Conservation (phyloP, 2,797 vertebrate species). For the Phrynocephalus vlangalii region DNA sequence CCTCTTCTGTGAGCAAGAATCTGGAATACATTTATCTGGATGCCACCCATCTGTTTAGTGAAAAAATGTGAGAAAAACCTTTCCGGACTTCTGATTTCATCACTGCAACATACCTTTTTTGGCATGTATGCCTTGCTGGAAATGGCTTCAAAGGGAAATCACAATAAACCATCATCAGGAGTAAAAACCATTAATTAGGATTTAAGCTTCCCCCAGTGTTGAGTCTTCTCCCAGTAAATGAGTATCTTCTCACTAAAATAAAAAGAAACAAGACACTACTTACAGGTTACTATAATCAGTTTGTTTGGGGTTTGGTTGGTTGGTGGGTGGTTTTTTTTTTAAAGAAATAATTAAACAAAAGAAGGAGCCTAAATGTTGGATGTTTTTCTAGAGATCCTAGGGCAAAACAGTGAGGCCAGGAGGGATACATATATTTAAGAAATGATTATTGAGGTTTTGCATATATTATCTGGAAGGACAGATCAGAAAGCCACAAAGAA, state of each 20-base stretch:
- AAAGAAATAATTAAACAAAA: slow-evolving; percentile 11
- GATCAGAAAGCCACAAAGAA: neutral
- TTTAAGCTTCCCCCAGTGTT: slow-evolving; percentile 56
- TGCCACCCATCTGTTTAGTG: neutral
- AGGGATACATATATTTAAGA: neutral
- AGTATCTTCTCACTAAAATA: slow-evolving; percentile 35
- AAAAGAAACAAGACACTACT: neutral
- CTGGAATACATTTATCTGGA: neutral
- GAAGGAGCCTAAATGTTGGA: neutral
- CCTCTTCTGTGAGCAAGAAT: neutral
- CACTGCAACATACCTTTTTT: slow-evolving; percentile 61
- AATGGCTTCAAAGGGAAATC: slow-evolving; percentile 48
- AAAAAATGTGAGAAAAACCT: neutral
- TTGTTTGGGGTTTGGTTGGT: neutral
- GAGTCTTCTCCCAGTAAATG: accelerated
- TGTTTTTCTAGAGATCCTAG: slow-evolving; percentile 19
- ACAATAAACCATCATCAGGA: neutral
- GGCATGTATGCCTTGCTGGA: slow-evolving; percentile 47
- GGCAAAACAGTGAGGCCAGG: neutral
- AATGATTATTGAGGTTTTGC: neutral
- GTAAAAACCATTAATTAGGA: slow-evolving; percentile 55
- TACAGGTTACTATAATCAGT: neutral
- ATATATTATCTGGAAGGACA: neutral
- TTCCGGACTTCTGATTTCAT: slow-evolving; percentile 44
- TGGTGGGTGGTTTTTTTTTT: too few species aligned